Evolutionary conservation across 1,140 invertebrate genomes (phyloP).

Genomic region (Elysia chlorotica): DNA sequence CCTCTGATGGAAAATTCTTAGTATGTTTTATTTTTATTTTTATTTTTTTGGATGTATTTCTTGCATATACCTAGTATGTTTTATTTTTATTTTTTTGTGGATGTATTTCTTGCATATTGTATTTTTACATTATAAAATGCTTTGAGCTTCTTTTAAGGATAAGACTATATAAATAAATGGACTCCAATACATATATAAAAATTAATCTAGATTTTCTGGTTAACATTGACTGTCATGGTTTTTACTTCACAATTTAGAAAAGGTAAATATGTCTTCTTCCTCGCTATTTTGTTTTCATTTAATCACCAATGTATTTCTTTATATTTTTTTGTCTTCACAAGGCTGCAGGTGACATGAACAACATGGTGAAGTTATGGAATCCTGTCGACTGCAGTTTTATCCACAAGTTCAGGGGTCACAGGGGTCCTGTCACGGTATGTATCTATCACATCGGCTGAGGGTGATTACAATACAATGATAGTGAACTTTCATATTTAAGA

Average conservation of each 20-base stretch:
- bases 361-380: conserved; percentile 84
- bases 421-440: conserved; percentile 62
- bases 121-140: too few relatives aligned
- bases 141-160: too few relatives aligned
- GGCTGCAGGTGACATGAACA: conserved; percentile 77
- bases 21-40: conserved; percentile 63
- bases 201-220: too few relatives aligned
- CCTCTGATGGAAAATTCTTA: conserved; percentile 84
- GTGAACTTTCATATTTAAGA: too few relatives aligned
- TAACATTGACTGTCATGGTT: too few relatives aligned
- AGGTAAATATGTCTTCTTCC: too few relatives aligned
- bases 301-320: neutral
- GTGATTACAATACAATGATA: too few relatives aligned
- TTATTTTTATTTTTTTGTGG: neutral
- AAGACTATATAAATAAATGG: too few relatives aligned
- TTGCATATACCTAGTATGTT: neutral
- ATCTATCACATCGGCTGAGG: neutral
- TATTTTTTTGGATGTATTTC: neutral
- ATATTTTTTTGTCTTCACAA: conserved; percentile 35
- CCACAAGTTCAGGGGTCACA: conserved; percentile 74
- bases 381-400: conserved; percentile 76
- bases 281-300: neutral
- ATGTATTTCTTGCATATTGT: neutral
- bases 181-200: too few relatives aligned
- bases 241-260: too few relatives aligned